Base-by-base conservation (phyloP, 2,113 vertebrate genomes). In the Zosterops japonicus region DNA sequence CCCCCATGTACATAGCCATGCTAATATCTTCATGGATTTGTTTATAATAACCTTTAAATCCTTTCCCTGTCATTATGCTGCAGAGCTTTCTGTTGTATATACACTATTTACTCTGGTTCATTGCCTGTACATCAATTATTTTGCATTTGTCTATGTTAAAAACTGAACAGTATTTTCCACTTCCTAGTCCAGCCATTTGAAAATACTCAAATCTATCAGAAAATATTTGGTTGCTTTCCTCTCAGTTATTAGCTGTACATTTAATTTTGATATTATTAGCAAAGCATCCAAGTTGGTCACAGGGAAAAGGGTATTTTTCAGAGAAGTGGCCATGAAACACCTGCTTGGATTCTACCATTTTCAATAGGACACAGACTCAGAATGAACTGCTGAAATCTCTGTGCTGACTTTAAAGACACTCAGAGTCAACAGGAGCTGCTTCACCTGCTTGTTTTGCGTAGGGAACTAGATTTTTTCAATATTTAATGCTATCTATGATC, bases 21-120 rank as follows among this genome's bases (percentile, higher is more conserved):
- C n/a, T 94, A 94, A 83, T 93, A 91, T 93, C 70, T 83, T 91
- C 91, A 95, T 91, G 86, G 80, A 91, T 97, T 93, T 95, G 64
- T 80, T 88, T 91, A 74, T 93, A 96, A 94, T 68, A 93, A 94
- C 70, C 79, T 94, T 95, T 95, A 89, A 96, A 96, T 96, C 71
- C 67, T 85, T 87, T 69, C 76, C 53, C 64, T 96, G 90, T 63
- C 90, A 93, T 93, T 96, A 85, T 35, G 29, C 68, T 64, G 79
- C 70, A 89, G 91, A 84, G 61, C 61, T 87, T 76, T 95, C 91
- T 9, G 3, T 85, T 91, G 53, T 83, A 91, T 85, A 80, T 68
- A 86, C 57, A 70, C 80, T 87, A 55, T 81, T 76, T 89, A 60
- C 72, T 87, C 80, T 12, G 36, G 74, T 94, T 95, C 95, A 85